Conservation (phyloP, 2,797 vertebrate species). For the Xenentodon cancila region DNA sequence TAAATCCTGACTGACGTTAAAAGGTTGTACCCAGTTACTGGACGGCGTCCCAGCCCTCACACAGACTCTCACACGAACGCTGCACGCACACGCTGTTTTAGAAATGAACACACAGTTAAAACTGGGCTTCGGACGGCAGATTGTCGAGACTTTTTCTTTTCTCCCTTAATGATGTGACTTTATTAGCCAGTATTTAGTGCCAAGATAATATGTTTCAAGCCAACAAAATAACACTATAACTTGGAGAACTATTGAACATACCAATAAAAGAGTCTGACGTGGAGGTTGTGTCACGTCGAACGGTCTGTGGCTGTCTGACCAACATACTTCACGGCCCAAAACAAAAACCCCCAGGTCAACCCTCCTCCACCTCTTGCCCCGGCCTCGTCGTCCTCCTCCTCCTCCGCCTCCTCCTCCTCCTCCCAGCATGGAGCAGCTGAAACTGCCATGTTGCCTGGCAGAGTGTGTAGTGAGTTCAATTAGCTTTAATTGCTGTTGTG, state of each 20-base stretch:
- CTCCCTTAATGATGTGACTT: background rate
- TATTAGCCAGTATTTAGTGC: conserved; percentile 12
- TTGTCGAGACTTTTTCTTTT: background rate
- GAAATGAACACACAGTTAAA: conserved; percentile 3
- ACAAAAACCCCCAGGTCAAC: conserved; percentile 64
- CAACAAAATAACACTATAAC: background rate
- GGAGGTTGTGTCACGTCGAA: conserved; percentile 25
- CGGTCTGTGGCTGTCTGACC: conserved; percentile 20
- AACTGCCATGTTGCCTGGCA: conserved; percentile 23
- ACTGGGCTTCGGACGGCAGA: conserved; percentile 3
- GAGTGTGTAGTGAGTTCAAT: conserved; percentile 6
- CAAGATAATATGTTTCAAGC: background rate
- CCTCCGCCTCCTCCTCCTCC: conserved; percentile 23
- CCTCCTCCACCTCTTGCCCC: conserved; percentile 22
- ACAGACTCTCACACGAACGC: conserved; percentile 24
- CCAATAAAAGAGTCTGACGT: conserved; percentile 1
- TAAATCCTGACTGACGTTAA: conserved; percentile 64
- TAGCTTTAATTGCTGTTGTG: background rate
- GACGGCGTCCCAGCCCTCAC: conserved; percentile 49
- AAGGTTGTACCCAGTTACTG: conserved; percentile 59
- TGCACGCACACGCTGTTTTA: conserved; percentile 1
- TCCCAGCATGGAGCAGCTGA: conserved; percentile 35
- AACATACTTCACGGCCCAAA: conserved; percentile 53
- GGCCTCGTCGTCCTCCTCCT: background rate
- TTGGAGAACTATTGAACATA: conserved; percentile 9